A percentile compares a stretch with the other conserved stretches of the same genome.
Conservation (phyloP, 2,797 vertebrate genomes). For the Girardinus metallicus region DNA sequence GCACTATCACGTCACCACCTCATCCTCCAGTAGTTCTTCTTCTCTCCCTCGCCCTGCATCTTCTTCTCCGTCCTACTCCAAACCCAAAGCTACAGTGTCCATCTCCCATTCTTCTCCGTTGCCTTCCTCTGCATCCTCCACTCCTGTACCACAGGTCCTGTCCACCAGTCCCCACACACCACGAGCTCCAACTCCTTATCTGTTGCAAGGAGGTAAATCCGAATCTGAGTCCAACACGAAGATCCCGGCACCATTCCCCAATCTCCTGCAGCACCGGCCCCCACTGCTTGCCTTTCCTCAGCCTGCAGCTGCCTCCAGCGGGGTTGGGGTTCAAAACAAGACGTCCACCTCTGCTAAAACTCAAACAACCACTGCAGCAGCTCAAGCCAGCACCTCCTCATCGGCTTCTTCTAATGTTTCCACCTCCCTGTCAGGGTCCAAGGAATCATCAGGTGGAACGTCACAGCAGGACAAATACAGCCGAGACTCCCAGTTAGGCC, state of each 20-base stretch:
- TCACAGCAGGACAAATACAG: slow-evolving; percentile 80
- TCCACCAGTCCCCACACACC: slow-evolving; percentile 84
- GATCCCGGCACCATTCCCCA: slow-evolving; percentile 92
- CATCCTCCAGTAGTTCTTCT: slow-evolving; percentile 70
- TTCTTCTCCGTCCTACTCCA: slow-evolving; percentile 83
- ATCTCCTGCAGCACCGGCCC: slow-evolving; percentile 91
- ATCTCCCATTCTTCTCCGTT: slow-evolving; percentile 83
- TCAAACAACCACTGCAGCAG: slow-evolving; percentile 70
- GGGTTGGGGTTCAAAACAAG: slow-evolving; percentile 83
- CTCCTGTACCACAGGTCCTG: slow-evolving; percentile 79
- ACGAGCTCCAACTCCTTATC: slow-evolving; percentile 84
- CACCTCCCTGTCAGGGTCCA: slow-evolving; percentile 70
- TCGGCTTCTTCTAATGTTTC: slow-evolving; percentile 78
- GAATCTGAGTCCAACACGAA: slow-evolving; percentile 83
- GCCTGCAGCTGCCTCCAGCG: slow-evolving; percentile 84
- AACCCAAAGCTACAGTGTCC: slow-evolving; percentile 80
- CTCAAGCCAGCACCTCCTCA: slow-evolving; percentile 70
- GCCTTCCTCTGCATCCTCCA: slow-evolving; percentile 79
- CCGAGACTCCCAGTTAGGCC: slow-evolving; percentile 78
- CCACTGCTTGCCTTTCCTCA: slow-evolving; percentile 91
- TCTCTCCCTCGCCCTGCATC: slow-evolving; percentile 76
- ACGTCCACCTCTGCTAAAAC: slow-evolving; percentile 67
- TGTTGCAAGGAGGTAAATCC: slow-evolving; percentile 79
- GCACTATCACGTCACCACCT: slow-evolving; percentile 73
- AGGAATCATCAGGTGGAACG: slow-evolving; percentile 73